These are phyloP conservation scores for Ctenicera cuprea DNA, from an alignment of 2,888 invertebrate species.

Conservation along the genomic window DNA sequence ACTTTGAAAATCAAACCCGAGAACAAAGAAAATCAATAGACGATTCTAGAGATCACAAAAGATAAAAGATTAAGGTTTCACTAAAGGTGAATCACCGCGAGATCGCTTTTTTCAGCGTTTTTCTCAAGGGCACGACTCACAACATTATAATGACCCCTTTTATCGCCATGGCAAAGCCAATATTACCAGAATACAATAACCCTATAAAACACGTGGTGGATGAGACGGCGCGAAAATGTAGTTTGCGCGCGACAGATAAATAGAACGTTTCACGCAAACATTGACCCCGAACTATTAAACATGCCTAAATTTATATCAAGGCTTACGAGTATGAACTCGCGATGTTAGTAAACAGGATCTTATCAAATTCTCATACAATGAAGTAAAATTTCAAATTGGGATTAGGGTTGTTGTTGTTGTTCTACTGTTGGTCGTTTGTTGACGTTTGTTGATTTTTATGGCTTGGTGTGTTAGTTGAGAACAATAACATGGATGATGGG, in stretches of 20 bases:
- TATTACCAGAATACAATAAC: background rate
- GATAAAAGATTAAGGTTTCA: slow-evolving; percentile 1
- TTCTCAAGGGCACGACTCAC: slow-evolving; percentile 12
- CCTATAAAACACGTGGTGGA: slow-evolving; percentile 21
- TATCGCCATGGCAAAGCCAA: background rate
- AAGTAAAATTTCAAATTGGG: background rate
- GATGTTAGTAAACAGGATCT: slow-evolving; percentile 30
- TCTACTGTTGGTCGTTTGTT: background rate
- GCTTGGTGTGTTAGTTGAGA: background rate
- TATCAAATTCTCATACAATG: slow-evolving; percentile 8
- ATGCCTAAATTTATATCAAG: slow-evolving; percentile 30
- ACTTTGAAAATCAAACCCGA: too few species aligned
- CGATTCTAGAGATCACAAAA: background rate
- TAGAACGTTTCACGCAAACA: slow-evolving; percentile 9
- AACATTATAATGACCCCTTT: slow-evolving; percentile 3
- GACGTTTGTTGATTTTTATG: background rate
- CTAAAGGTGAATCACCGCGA: slow-evolving; percentile 34
- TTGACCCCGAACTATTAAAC: slow-evolving; percentile 19
- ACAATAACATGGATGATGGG: too few species aligned
- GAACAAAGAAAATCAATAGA: background rate
- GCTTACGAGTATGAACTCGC: background rate
- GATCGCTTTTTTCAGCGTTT: background rate
- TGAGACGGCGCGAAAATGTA: slow-evolving; percentile 9
- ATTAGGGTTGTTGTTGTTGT: background rate
- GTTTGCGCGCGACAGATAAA: slow-evolving; percentile 16